phyloP scores from a whole-genome alignment of 92 coral and sea anemone species.

The Palythoa grandis region DNA sequence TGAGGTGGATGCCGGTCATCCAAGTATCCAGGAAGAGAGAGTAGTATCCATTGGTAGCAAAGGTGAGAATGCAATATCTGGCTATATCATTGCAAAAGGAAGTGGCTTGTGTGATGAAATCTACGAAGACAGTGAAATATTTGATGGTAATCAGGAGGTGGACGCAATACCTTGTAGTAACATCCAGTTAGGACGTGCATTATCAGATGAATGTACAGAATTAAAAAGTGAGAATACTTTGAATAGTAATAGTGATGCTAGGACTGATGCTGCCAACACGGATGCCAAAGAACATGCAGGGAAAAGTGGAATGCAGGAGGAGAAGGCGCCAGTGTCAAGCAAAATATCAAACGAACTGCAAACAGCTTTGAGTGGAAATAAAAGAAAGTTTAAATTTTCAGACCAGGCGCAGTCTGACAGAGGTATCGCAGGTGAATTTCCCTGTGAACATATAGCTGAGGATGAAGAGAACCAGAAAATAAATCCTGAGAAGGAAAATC shows the following conservation, averaged over 20 bases:
- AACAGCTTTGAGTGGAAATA: not conserved
- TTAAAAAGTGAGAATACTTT: not conserved
- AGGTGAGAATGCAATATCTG: not conserved
- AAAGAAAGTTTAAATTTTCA: not conserved
- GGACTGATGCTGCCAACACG: not conserved
- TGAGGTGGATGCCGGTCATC: not conserved
- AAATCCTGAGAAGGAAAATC: not conserved
- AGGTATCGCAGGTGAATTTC: slow-evolving; percentile 1
- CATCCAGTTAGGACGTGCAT: not conserved
- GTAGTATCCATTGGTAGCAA: not conserved
- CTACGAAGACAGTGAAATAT: not conserved
- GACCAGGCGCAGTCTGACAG: not conserved
- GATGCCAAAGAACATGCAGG: not conserved
- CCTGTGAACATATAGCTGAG: not conserved
- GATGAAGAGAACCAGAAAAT: not conserved
- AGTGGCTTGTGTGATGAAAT: not conserved
- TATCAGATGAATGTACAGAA: not conserved
- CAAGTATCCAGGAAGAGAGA: not conserved
- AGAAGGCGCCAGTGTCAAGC: not conserved
- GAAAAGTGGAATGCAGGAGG: not conserved
- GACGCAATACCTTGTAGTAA: not conserved
- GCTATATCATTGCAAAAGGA: not conserved
- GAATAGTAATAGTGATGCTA: not conserved
- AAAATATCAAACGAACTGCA: not conserved
- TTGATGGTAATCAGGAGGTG: not conserved